Conservation (phyloP, 2,113 vertebrate species). For the Triplophysa dalaica region DNA sequence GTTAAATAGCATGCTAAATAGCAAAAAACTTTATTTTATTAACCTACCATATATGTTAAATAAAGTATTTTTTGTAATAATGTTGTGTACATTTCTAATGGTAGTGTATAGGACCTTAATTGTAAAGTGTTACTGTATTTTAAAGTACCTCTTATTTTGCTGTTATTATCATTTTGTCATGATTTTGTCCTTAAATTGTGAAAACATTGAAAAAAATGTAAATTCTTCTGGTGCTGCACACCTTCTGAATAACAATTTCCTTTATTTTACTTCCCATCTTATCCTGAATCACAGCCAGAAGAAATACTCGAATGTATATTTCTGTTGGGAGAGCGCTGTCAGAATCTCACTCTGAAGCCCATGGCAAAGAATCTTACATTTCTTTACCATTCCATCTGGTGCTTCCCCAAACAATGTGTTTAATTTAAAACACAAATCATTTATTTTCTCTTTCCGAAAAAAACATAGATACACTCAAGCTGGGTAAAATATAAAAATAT, state of each 20-base stretch:
- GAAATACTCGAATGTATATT: constrained; percentile 48
- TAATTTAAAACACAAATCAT: constrained; percentile 27
- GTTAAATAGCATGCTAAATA: too few relatives aligned
- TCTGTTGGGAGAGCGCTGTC: constrained; percentile 17
- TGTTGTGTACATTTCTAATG: too few relatives aligned
- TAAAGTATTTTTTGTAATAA: too few relatives aligned
- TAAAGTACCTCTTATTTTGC: not conserved
- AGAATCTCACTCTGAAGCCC: not conserved
- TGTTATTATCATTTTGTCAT: not conserved
- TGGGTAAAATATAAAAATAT: constrained; percentile 30
- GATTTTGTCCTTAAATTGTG: not conserved
- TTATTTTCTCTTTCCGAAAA: constrained; percentile 36
- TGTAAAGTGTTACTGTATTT: not conserved
- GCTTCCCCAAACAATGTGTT: not conserved
- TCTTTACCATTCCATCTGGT: constrained; percentile 16
- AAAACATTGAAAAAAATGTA: not conserved
- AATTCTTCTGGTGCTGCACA: constrained; percentile 4
- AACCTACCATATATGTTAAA: too few relatives aligned
- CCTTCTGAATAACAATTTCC: constrained; percentile 27
- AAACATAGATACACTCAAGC: constrained; percentile 17
- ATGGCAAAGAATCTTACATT: not conserved
- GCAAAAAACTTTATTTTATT: too few relatives aligned
- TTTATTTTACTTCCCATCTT: constrained; percentile 38
- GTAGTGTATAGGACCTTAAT: too few relatives aligned
- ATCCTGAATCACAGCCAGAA: constrained; percentile 29